Conservation (phyloP, 1,140 invertebrate species). For the Camponotus pennsylvanicus region DNA sequence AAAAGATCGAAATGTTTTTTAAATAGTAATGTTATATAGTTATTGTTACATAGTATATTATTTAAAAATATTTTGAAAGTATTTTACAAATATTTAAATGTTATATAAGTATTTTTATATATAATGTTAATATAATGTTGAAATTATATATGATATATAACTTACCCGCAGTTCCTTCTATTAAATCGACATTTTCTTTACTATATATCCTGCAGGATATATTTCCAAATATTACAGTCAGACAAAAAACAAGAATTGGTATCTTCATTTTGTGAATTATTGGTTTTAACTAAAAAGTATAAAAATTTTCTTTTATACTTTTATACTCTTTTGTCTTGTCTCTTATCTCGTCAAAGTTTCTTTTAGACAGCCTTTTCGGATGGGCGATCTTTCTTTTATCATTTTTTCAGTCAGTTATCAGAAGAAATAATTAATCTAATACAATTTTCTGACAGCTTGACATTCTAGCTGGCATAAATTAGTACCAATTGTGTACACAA, state of each 20-base stretch:
- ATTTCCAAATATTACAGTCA: conserved; percentile 4
- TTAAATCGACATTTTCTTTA: neutral
- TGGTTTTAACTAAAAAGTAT: neutral
- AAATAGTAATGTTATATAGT: neutral
- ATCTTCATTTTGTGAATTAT: conserved; percentile 17
- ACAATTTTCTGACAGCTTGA: conserved; percentile 39
- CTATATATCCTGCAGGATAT: neutral
- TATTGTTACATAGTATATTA: too few relatives aligned
- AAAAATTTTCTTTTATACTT: neutral
- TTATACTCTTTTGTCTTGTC: neutral
- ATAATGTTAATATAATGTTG: neutral
- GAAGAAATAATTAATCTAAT: conserved; percentile 30
- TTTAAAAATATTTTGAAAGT: too few relatives aligned
- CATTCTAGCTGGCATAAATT: conserved; percentile 7
- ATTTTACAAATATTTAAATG: too few relatives aligned
- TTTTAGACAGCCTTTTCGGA: neutral
- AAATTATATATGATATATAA: neutral
- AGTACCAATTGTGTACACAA: neutral
- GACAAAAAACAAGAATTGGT: conserved; percentile 25
- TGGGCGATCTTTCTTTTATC: conserved; percentile 7
- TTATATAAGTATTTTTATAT: too few relatives aligned
- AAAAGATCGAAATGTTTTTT: conserved; percentile 1
- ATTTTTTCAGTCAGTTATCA: neutral
- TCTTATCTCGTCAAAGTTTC: neutral
- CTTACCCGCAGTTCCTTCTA: neutral